These are phyloP conservation scores for Tetragnatha montana DNA, from an alignment of 2,888 invertebrate genomes.

Conservation along the genomic window DNA sequence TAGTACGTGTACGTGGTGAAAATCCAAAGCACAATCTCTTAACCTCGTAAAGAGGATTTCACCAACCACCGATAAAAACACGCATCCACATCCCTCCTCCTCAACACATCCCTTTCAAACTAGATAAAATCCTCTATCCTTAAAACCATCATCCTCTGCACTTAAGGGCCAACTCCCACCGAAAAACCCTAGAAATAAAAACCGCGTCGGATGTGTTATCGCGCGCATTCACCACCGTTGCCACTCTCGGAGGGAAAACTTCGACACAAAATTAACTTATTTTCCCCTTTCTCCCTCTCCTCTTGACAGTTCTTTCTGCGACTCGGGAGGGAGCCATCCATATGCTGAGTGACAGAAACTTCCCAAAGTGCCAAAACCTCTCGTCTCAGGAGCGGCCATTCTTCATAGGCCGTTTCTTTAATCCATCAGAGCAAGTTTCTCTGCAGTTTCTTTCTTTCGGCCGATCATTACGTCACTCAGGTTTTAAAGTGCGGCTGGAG, in stretches of 20 bases:
- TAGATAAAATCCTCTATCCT: neutral
- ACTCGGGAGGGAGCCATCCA: conserved; percentile 34
- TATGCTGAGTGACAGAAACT: conserved; percentile 52
- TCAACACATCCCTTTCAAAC: neutral
- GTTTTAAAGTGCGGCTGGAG: conserved; percentile 9
- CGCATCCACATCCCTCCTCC: too few species aligned
- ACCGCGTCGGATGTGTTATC: neutral
- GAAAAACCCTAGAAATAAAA: conserved; percentile 1
- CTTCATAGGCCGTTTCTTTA: conserved; percentile 57
- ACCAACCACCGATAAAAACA: too few species aligned
- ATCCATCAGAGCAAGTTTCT: conserved; percentile 41
- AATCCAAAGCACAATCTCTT: too few species aligned
- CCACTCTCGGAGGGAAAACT: conserved; percentile 24
- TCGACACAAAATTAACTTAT: conserved; percentile 47
- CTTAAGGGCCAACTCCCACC: neutral
- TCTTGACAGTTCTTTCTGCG: conserved; percentile 42
- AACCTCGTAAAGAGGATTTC: too few species aligned
- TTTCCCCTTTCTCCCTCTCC: conserved; percentile 26
- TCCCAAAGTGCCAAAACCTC: conserved; percentile 52
- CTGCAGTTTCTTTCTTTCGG: neutral
- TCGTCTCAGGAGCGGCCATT: conserved; percentile 18
- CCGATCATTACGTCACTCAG: conserved; percentile 43
- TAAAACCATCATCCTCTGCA: neutral
- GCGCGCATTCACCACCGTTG: neutral
- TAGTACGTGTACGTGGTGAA: too few species aligned